Conservation (phyloP, 35 echinoderm and acorn worm species). For the Acanthaster planci region DNA sequence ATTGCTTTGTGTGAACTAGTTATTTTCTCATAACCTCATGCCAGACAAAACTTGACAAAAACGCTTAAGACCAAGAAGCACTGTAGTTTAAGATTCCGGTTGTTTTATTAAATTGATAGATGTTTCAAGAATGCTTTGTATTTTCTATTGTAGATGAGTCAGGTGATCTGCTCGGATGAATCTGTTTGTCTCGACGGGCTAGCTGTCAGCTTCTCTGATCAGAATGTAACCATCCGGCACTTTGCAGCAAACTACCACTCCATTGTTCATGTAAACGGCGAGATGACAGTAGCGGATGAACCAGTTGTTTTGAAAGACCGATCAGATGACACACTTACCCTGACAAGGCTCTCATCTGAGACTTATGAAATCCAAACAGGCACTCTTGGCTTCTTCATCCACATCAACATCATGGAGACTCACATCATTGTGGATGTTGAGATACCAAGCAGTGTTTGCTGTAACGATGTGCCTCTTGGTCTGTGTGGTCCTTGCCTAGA, state of each 20-base stretch:
- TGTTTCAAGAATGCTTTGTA: not conserved
- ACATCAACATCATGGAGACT: constrained; percentile 16
- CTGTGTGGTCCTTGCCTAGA: constrained; percentile 55
- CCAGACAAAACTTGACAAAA: too few species aligned
- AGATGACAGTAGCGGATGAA: constrained; percentile 20
- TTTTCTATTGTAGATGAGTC: constrained; percentile 44
- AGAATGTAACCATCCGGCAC: constrained; percentile 43
- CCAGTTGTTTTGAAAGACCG: constrained; percentile 5
- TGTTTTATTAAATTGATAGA: too few species aligned
- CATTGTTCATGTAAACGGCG: constrained; percentile 44
- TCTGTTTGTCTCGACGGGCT: constrained; percentile 46
- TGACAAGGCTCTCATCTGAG: constrained; percentile 17
- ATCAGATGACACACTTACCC: not conserved
- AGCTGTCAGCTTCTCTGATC: constrained; percentile 5
- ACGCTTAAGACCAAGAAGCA: too few species aligned
- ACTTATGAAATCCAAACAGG: constrained; percentile 30
- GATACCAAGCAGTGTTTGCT: constrained; percentile 28
- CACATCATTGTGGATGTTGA: constrained; percentile 51
- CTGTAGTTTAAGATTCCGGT: too few species aligned
- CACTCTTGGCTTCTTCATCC: not conserved
- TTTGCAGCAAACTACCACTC: constrained; percentile 13
- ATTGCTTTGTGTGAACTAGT: too few species aligned
- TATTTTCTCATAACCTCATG: too few species aligned
- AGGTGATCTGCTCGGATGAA: constrained; percentile 13
- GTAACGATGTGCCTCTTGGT: constrained; percentile 1